Base-by-base conservation (phyloP, 2,113 vertebrate species). In the Hepsetus odoe region DNA sequence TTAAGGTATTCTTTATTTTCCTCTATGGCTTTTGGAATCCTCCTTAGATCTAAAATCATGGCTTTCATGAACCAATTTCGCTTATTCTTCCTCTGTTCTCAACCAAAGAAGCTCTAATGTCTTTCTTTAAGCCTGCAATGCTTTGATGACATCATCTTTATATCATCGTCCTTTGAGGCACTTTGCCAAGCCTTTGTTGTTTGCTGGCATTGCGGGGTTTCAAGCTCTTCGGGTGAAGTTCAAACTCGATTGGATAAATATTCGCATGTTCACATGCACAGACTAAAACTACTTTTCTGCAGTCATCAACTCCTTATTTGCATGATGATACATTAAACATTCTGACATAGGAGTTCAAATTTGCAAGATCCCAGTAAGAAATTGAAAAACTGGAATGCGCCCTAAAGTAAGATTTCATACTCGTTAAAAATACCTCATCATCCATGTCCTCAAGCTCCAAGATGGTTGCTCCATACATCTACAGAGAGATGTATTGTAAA, bases 101-200 rank as follows among this genome's bases (percentile, higher is more conserved):
- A 20, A 18, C 14, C 58, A 61, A 7, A 62, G 59, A 62, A 61
- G 16, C 6, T 4, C 12, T 16, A 33, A 62, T 7, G 59, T 33
- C 14, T 33, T 18, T 33, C 28, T 61, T 62, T 62, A 62, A 62
- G 59, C 59, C 18, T 8, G 28, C 28, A 32, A 16, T 7, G 14
- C 59, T 62, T 16, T 62, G 32, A 62, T 62, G 59, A 33, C 28
- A 33, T 33, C 59, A 16, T 62, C 2, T 62, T 33, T 59, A 26
- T 2, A 30, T 16, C 56, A 59, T 32, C 8, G 24, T 59, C 30
- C 59, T 62, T 18, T 33, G 28, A 32, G 30, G 32, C 9, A 20
- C 28, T 62, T 32, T 33, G 59, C 30, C 18, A 5, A 61, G 58
- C 14, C 58, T 62, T 62, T 62, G 59, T 62, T 33, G 59, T 62